These are phyloP conservation scores for Gymnoscopelus braueri DNA, from an alignment of 2,797 vertebrate genomes.

Conservation along the genomic window DNA sequence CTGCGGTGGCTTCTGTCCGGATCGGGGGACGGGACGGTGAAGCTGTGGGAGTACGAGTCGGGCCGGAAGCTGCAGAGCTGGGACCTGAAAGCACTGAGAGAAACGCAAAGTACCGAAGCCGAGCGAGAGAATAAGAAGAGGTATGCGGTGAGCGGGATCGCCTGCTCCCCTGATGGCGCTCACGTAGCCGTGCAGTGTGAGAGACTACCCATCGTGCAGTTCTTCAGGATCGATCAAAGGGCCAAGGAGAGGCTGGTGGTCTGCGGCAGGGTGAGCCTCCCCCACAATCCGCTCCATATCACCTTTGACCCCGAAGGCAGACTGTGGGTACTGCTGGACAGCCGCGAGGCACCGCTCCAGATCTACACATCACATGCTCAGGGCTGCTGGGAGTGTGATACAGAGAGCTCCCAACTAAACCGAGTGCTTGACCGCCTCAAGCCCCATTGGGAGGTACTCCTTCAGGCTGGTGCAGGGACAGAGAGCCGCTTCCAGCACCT, in stretches of 20 bases:
- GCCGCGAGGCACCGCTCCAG: constrained; percentile 71
- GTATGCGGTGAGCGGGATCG: constrained; percentile 81
- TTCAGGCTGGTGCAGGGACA: constrained; percentile 78
- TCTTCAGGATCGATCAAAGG: constrained; percentile 80
- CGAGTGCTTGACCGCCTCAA: constrained; percentile 74
- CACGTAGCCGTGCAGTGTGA: constrained; percentile 86
- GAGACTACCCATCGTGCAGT: constrained; percentile 83
- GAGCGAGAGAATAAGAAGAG: constrained; percentile 79
- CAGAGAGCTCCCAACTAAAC: constrained; percentile 67
- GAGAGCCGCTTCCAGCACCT: constrained; percentile 79
- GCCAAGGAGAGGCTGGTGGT: constrained; percentile 64
- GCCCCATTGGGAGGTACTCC: constrained; percentile 78
- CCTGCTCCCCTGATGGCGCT: constrained; percentile 75
- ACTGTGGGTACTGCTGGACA: constrained; percentile 89
- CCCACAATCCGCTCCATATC: constrained; percentile 82
- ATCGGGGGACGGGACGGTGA: constrained; percentile 92
- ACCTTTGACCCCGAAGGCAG: constrained; percentile 82
- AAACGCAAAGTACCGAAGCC: constrained; percentile 15
- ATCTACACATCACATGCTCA: constrained; percentile 64
- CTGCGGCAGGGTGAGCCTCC: constrained; percentile 76
- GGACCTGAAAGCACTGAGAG: constrained; percentile 70
- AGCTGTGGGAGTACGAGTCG: constrained; percentile 88
- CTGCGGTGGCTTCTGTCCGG: constrained; percentile 89
- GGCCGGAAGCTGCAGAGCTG: constrained; percentile 86
- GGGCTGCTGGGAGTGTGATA: constrained; percentile 80